These are phyloP conservation scores for Pocillopora damicornis DNA, from an alignment of 64 coral and sea anemone genomes.

Conservation along the genomic window DNA sequence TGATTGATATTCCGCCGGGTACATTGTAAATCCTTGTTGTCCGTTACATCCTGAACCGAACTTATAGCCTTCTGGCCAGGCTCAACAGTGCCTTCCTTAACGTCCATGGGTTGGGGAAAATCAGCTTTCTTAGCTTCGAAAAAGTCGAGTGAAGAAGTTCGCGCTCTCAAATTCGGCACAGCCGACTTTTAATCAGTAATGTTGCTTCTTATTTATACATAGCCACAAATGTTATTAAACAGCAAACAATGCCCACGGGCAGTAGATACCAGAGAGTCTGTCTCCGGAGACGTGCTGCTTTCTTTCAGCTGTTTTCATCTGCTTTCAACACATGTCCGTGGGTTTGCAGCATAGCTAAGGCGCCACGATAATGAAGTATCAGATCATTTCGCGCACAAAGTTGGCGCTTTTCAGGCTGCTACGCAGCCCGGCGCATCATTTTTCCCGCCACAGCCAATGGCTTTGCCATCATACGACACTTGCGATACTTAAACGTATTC, in stretches of 20 bases:
- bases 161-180: not conserved
- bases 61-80: not conserved
- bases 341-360: conserved; percentile 40
- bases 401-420: not conserved
- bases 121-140: not conserved
- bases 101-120: not conserved
- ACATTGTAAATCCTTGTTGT: not conserved
- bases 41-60: not conserved
- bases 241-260: conserved; percentile 39
- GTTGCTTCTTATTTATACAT: not conserved
- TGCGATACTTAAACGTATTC: not conserved
- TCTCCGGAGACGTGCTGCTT: conserved; percentile 37
- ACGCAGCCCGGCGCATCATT: not conserved
- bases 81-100: not conserved
- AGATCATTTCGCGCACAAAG: not conserved
- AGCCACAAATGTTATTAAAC: not conserved
- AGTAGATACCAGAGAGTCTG: conserved; percentile 41
- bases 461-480: not conserved
- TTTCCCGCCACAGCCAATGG: conserved; percentile 35
- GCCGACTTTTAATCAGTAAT: not conserved
- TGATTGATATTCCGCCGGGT: not conserved
- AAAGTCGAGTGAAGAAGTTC: not conserved
- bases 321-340: conserved; percentile 34
- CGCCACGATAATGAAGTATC: conserved; percentile 12
- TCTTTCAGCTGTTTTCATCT: conserved; percentile 13